Evolutionary conservation across 2,888 invertebrate genomes (phyloP).

Genomic region (Caenorhabditis sinica): DNA sequence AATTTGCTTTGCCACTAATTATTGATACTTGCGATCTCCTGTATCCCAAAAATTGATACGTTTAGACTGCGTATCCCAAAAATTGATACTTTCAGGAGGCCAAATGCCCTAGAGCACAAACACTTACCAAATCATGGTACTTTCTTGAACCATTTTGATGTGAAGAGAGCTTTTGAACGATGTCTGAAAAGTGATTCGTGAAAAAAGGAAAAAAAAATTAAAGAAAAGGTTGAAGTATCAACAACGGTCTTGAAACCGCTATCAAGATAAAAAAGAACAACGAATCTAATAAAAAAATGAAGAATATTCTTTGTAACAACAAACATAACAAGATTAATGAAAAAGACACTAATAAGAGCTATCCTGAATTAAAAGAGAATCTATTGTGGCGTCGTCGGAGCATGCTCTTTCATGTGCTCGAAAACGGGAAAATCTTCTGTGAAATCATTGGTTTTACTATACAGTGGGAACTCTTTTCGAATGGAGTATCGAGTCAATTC

Average conservation of each 20-base stretch:
- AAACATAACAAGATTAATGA: conserved; percentile 27
- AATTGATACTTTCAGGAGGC: too few species aligned
- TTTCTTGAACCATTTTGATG: conserved; percentile 82
- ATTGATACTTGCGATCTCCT: too few species aligned
- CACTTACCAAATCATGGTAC: conserved; percentile 83
- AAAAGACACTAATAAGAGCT: conserved; percentile 23
- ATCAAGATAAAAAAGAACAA: background rate
- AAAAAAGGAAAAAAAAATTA: background rate
- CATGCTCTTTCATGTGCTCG: conserved; percentile 74
- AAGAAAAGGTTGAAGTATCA: background rate
- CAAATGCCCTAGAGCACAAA: too few species aligned
- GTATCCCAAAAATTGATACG: too few species aligned
- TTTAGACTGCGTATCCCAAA: too few species aligned
- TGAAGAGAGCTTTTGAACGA: background rate
- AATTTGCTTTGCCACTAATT: too few species aligned
- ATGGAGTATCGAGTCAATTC: conserved; percentile 77
- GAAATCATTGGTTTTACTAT: conserved; percentile 71
- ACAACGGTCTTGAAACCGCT: conserved; percentile 12
- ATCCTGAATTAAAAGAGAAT: conserved; percentile 21
- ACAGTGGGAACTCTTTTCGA: conserved; percentile 75
- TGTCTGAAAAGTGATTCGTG: background rate
- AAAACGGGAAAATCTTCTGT: conserved; percentile 74
- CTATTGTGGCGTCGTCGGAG: conserved; percentile 55
- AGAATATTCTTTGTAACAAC: conserved; percentile 26
- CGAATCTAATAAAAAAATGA: conserved; percentile 12